Evolutionary conservation across 2,113 vertebrate species (phyloP).

Genomic region (Crocuta crocuta): DNA sequence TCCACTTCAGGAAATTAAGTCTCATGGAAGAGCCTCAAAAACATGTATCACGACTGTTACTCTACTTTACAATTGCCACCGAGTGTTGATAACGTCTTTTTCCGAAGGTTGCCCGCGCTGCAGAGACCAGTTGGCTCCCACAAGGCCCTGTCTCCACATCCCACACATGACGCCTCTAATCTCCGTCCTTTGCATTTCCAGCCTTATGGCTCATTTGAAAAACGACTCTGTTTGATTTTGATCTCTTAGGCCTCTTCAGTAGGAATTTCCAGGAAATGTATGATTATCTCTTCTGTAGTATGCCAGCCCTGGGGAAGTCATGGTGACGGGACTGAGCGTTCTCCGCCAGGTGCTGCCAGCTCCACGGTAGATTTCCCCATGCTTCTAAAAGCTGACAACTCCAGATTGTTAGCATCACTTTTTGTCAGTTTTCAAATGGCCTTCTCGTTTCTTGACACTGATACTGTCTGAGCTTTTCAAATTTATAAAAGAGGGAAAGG

Average conservation of each 20-base stretch:
- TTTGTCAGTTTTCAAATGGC: slow-evolving; percentile 84
- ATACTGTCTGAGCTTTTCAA: slow-evolving; percentile 71
- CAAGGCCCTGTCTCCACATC: not conserved
- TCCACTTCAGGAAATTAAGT: slow-evolving; percentile 51
- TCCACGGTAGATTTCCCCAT: slow-evolving; percentile 59
- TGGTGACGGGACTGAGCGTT: slow-evolving; percentile 51
- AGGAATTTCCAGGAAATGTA: slow-evolving; percentile 29
- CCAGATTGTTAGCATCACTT: slow-evolving; percentile 78
- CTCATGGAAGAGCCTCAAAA: not conserved
- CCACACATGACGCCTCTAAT: slow-evolving; percentile 34
- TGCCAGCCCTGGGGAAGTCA: slow-evolving; percentile 53
- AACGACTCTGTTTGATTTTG: slow-evolving; percentile 62
- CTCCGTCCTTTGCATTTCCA: slow-evolving; percentile 18
- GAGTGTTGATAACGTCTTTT: slow-evolving; percentile 6
- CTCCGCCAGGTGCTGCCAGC: slow-evolving; percentile 74
- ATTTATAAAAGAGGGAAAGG: slow-evolving; percentile 66
- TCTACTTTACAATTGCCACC: not conserved
- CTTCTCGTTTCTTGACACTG: slow-evolving; percentile 80
- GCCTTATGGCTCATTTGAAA: slow-evolving; percentile 45
- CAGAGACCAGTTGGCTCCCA: slow-evolving; percentile 33
- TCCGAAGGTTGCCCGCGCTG: not conserved
- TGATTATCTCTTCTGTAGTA: not conserved
- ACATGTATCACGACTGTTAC: not conserved
- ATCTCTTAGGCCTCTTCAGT: slow-evolving; percentile 60
- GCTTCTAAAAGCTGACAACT: slow-evolving; percentile 78